Base-by-base conservation (phyloP, 1,140 invertebrate genomes). In the Chrysomallon squamiferum region DNA sequence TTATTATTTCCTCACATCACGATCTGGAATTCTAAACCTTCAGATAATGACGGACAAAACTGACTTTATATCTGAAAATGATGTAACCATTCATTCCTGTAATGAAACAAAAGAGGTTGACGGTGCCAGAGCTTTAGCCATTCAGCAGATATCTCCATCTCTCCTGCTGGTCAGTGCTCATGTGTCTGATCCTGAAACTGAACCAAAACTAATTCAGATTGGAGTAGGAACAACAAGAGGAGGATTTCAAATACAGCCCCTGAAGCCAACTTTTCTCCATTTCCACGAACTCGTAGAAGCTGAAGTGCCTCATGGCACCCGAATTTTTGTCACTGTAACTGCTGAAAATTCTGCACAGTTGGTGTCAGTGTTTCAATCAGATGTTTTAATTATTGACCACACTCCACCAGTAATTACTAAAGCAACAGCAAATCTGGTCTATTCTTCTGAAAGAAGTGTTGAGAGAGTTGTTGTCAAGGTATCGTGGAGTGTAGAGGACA, bases 211-310 rank as follows among this genome's bases (percentile, higher is more conserved):
- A 25, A 22, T 60, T 27, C 0, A 45, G 27, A 11, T 60, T 15
- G 59, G 59, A 22, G 59, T 27, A 18, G 59, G 59, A 27, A 60
- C 59, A 15, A 60, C 59, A 20, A 6, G 5, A n/a, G 59, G 38
- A 20, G 59, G 59, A 22, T 60, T 60, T 60, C 59, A 60, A 29
- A 20, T 60, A 5, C 59, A 60, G 59, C 22, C 59, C 27, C 41
- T 60, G 15, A n/a, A 11, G n/a, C 25, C 2, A 18, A 27, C 20
- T 29, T 5, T 47, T 25, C 25, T 25, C 18, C 7, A 49, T 0
- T 29, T 41, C 3, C 20, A 22, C 25, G 25, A n/a, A 18, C 27
- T 60, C 18, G 27, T 60, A 15, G 13, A 43, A 27, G 32, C 9
- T 29, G 27, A n/a, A 15, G 5, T 27, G 4, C 11, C 4, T 27